Evolutionary conservation across 2,888 invertebrate genomes (phyloP).

Genomic region (Polydrusus pterygomalis): DNA sequence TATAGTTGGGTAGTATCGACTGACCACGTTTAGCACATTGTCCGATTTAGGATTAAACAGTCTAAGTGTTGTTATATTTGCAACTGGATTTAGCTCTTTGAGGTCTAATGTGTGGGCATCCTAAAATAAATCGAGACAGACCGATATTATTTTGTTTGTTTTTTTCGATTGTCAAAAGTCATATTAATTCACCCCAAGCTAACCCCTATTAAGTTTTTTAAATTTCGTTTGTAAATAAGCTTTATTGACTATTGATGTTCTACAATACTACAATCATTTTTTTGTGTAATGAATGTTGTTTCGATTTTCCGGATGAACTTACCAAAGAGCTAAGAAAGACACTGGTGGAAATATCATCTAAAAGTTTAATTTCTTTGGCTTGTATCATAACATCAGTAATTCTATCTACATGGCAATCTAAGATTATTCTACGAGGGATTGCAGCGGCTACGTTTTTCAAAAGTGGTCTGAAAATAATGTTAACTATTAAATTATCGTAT

Average conservation of each 20-base stretch:
- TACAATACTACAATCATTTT: no score
- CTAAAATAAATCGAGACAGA: constrained; percentile 61
- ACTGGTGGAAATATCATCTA: constrained; percentile 79
- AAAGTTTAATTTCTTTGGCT: constrained; percentile 86
- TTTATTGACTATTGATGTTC: no score
- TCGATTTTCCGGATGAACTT: no score
- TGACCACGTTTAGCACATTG: constrained; percentile 67
- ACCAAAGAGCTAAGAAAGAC: constrained; percentile 79
- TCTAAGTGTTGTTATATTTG: constrained; percentile 83
- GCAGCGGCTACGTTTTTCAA: constrained; percentile 85
- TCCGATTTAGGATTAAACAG: constrained; percentile 76
- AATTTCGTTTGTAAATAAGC: no score
- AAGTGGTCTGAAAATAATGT: constrained; percentile 73
- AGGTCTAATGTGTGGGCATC: constrained; percentile 81
- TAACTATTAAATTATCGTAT: no score
- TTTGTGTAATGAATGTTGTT: no score
- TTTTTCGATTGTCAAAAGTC: no score
- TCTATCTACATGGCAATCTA: constrained; percentile 83
- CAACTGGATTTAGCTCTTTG: constrained; percentile 76
- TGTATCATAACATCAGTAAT: constrained; percentile 77
- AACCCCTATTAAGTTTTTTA: no score
- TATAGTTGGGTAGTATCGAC: constrained; percentile 27
- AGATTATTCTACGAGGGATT: constrained; percentile 81
- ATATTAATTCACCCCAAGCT: no score
- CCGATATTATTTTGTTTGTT: no score